Evolutionary conservation across 2,888 invertebrate species (phyloP), one percentile per base, ranked within the genome.

Genomic region (Ennomos fuscantarius): DNA sequence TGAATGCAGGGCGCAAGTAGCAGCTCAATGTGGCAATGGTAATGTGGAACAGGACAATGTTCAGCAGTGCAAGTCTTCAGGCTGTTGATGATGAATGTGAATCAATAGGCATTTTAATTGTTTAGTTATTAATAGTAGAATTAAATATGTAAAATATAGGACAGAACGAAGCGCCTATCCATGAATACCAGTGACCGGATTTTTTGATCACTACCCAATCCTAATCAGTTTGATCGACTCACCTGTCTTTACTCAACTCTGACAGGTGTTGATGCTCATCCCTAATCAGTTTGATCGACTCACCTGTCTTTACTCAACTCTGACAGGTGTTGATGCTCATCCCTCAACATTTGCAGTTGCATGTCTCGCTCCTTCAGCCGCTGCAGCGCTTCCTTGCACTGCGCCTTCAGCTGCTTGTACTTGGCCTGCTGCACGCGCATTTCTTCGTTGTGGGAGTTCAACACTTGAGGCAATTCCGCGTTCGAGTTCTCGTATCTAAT

Each of bases 391-490:
- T 95, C 95, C 71, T 93, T 94, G 70, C 93, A 93, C 64, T 93
- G 93, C 51, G 87, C 86, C 70, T 94, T 95, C 51, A 96, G 78
- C 66, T 94, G 94, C 68, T 95, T 96, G 80, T 94, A 94, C 78
- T 94, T 95, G 41, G 93, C 90, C 72, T 95, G 95, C 79, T 96
- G 93, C 11, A 95, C 92, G 48, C 96, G 92, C 53, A 96, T 89
- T 84, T 97, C 97, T 77, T 97, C 97, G 61, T 94, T 95, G 80
- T 97, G 96, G 0, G 96, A 95, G 81, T 95, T 95, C 37, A 97
- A 87, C 3, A 96, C 92, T 74, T 95, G 94, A 0, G 97, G 97
- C 47, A 97, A 82, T 77, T 96, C 96, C 0, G 96, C 96, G 74
- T 95, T 95, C 1, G 95, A 94, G 33, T 95, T 96, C 84, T 97